phyloP scores from a whole-genome alignment of 1,140 invertebrate species.

The Euura saliciscinereae region DNA sequence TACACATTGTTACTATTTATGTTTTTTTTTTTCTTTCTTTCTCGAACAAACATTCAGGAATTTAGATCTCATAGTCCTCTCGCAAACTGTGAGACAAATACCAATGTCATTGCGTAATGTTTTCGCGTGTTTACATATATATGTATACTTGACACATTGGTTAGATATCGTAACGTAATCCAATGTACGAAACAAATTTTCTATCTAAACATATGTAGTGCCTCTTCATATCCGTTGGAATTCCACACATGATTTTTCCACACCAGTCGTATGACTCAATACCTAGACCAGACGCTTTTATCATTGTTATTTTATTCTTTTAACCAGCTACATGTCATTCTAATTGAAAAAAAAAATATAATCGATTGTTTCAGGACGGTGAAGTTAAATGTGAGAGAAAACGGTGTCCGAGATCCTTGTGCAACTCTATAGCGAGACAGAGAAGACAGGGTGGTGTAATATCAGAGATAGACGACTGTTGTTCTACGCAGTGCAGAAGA shows the following conservation, averaged over 20 bases:
- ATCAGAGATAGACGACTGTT: constrained; percentile 61
- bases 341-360: too few relatives aligned
- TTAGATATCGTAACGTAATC: not conserved
- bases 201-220: too few relatives aligned
- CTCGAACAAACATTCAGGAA: not conserved
- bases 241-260: too few relatives aligned
- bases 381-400: constrained; percentile 78
- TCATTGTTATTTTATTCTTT: constrained; percentile 4
- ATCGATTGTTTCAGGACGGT: constrained; percentile 69
- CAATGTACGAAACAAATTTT: not conserved
- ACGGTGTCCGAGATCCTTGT: constrained; percentile 76
- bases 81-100: not conserved
- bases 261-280: too few relatives aligned
- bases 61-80: not conserved
- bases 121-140: not conserved
- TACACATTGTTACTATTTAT: not conserved
- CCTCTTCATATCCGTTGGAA: too few relatives aligned
- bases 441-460: constrained; percentile 48
- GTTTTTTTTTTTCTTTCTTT: not conserved
- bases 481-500: constrained; percentile 59
- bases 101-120: not conserved
- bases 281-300: too few relatives aligned
- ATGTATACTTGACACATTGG: not conserved
- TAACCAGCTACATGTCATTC: too few relatives aligned
- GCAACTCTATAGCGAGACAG: constrained; percentile 59